phyloP scores from a whole-genome alignment of 2,888 invertebrate genomes.

The Orthonychiurus folsomi region DNA sequence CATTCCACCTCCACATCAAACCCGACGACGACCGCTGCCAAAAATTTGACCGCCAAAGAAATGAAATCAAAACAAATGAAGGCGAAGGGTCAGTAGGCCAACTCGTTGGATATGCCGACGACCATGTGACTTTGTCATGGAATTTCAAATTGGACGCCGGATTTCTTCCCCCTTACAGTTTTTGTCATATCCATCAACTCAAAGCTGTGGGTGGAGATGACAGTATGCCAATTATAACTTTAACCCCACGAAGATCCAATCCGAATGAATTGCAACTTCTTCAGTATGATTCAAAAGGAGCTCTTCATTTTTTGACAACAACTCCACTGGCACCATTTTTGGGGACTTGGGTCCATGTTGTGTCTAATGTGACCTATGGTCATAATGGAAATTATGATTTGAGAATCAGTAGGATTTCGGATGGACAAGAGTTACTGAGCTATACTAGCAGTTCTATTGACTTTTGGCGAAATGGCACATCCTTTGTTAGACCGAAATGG shows the following conservation, averaged over 20 bases:
- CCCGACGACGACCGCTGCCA: slow-evolving; percentile 33
- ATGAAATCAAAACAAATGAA: slow-evolving; percentile 27
- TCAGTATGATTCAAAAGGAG: slow-evolving; percentile 3
- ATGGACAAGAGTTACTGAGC: slow-evolving; percentile 22
- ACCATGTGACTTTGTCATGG: slow-evolving; percentile 29
- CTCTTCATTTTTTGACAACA: neutral
- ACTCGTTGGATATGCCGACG: slow-evolving; percentile 21
- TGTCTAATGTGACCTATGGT: slow-evolving; percentile 20
- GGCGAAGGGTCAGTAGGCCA: slow-evolving; percentile 17
- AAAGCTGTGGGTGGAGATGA: slow-evolving; percentile 27
- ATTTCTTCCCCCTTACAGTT: slow-evolving; percentile 25
- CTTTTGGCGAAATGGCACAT: slow-evolving; percentile 16
- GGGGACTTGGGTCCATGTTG: slow-evolving; percentile 33
- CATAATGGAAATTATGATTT: slow-evolving; percentile 12
- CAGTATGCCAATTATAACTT: slow-evolving; percentile 21
- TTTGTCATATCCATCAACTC: slow-evolving; percentile 30
- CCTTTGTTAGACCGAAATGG: slow-evolving; percentile 4
- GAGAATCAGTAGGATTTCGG: slow-evolving; percentile 15
- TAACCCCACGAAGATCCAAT: slow-evolving; percentile 18
- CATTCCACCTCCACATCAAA: slow-evolving; percentile 28
- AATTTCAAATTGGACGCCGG: slow-evolving; percentile 24
- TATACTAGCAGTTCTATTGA: slow-evolving; percentile 24
- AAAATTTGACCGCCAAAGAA: slow-evolving; percentile 31
- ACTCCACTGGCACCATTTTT: slow-evolving; percentile 18
- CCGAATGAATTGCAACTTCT: slow-evolving; percentile 4